Evolutionary conservation across 2,797 vertebrate genomes (phyloP), one percentile per base, ranked within the genome.

Genomic region (Ataeniobius toweri): DNA sequence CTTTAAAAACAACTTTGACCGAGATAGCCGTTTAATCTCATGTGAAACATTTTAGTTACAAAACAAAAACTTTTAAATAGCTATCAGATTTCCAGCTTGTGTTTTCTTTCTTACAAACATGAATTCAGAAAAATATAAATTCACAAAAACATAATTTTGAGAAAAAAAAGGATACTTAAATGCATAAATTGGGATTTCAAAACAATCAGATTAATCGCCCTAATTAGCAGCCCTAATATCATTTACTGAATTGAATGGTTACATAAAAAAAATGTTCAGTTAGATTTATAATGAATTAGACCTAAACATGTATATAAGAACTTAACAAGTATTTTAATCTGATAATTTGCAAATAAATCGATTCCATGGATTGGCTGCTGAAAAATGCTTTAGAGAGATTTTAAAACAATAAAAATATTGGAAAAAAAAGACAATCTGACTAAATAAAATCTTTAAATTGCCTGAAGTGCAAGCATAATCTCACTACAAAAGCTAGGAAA

Each of bases 401-500:
- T 24, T 20, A 5, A 24, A 39, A 72, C 55, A 36, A 20, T 12
- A 55, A 55, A 20, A 72, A 20, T 24, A 72, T 22, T 2, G 28
- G 14, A 5, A 16, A 3, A 2, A 5, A 13, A 6, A 5, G 5
- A 61, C 6, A 61, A 12, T 63, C 3, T 14, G 26, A 18, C 16
- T 36, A 63, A 63, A 63, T 36, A 39, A 63, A 63, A n/a, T n/a
- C n/a, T n/a, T 44, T 31, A 46, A 76, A 61, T 73, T 18, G 46
- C 74, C 13, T 76, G 41, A 39, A 22, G 8, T 74, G 80, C 73
- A 75, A 74, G 24, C 1, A 50, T 80, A 75, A 77, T 56, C 31
- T 82, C 69, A 79, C 73, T 22, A 68, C 26, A 75, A 28, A 80
- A n/a, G 44, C 65, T 53, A 68, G 16, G 51, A 76, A 88, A 72